phyloP scores from a whole-genome alignment of 2,113 vertebrate genomes.

The Centropus unirufus region DNA sequence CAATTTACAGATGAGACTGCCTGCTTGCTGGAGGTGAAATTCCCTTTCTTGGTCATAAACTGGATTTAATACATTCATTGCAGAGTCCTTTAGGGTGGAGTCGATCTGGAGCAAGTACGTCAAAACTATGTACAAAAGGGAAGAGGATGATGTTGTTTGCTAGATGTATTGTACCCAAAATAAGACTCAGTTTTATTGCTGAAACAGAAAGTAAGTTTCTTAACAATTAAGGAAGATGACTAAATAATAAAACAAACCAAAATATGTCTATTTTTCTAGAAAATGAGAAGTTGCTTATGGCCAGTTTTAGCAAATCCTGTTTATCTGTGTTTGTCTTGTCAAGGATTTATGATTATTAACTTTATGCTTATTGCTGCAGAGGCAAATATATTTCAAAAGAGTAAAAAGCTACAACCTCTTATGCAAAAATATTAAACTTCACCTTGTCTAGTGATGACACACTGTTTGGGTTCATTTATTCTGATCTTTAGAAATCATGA shows the following conservation, averaged over 20 bases:
- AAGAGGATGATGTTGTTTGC: not conserved
- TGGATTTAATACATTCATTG: not conserved
- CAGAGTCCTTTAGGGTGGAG: not conserved
- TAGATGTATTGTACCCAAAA: not conserved
- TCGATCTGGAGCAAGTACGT: not conserved
- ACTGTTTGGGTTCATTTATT: constrained; percentile 1
- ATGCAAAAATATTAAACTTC: constrained; percentile 36
- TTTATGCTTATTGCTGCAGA: not conserved
- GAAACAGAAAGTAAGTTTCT: not conserved
- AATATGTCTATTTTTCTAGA: not conserved
- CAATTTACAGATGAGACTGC: not conserved
- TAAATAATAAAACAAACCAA: not conserved
- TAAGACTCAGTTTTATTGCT: not conserved
- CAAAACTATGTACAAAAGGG: not conserved
- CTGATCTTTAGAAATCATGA: constrained; percentile 2
- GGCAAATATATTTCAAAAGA: not conserved
- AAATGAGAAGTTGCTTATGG: not conserved
- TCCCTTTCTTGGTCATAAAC: not conserved
- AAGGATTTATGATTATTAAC: not conserved
- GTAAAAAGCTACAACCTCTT: not conserved
- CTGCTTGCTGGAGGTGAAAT: not conserved
- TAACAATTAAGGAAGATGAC: not conserved
- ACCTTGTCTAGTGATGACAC: constrained; percentile 2
- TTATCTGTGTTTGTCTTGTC: not conserved
- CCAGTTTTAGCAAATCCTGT: not conserved